Base-by-base conservation (phyloP, 2,888 invertebrate species). In the Lumbricus terrestris region DNA sequence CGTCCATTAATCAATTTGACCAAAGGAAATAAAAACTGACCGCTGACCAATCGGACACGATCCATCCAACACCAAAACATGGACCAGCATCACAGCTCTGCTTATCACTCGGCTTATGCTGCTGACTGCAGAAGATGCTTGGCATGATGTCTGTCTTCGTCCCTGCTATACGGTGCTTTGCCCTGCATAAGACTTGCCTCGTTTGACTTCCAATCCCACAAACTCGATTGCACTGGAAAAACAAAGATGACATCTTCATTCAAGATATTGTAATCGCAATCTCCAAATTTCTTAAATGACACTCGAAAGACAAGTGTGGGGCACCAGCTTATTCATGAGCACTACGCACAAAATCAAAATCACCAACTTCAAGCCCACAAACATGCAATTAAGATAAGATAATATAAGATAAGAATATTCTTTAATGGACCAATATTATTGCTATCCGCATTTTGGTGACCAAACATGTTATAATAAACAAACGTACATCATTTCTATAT, bases 31-130 rank as follows among this genome's bases (percentile, higher is more conserved):
- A 88, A 1, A 34, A 37, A 83, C 96, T 96, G 95, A 98, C 98
- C 93, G 97, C 97, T 93, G 96, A 96, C 98, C 98, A 98, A 85
- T 97, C 96, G 0, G 97, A 97, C 16, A 96, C 95, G 89, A 98
- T 96, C 98, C 98, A 98, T 94, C 98, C 98, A 18, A 98, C 97
- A 13, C 98, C 98, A 91, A 97, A 97, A 94, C 98, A 98, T 0
- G 98, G 97, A 89, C 91, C 89, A 11, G 42, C 83, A 47, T 92
- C 90, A 89, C 92, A 92, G 42, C 42, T 37, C 47, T 90, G 89
- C 20, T 40, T 37, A 35, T 88, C 33, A 42, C 33, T 54, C 5
- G 92, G 92, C 69, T 54, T 89, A 16, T 40, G 34, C 18, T 23
- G 23, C 35, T 37, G 85, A 47, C 90, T 38, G 83, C 92, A 92